These are phyloP conservation scores for Jaculus jaculus DNA, from an alignment of 2,113 vertebrate genomes.

Conservation along the genomic window DNA sequence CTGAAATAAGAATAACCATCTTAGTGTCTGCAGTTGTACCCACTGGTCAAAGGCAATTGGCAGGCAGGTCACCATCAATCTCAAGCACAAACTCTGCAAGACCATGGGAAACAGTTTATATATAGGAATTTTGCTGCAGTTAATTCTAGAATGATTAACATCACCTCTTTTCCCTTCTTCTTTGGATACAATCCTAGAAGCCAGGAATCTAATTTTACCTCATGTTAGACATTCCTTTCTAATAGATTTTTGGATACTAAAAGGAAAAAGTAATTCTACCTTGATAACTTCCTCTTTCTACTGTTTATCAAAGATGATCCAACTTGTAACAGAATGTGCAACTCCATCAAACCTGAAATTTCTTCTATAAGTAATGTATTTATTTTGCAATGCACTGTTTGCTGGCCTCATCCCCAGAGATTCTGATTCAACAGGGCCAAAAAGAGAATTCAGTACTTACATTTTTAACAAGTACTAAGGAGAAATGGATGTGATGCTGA, in stretches of 20 bases:
- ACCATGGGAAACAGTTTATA: slow-evolving; percentile 54
- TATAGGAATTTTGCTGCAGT: not conserved
- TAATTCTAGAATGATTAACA: not conserved
- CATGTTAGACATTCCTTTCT: not conserved
- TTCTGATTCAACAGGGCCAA: not conserved
- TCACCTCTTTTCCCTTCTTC: not conserved
- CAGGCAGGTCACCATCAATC: slow-evolving; percentile 54
- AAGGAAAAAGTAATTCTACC: not conserved
- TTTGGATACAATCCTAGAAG: not conserved
- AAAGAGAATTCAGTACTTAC: not conserved
- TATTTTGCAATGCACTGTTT: not conserved
- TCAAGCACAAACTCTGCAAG: slow-evolving; percentile 61
- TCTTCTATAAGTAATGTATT: not conserved
- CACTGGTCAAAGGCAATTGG: slow-evolving; percentile 64
- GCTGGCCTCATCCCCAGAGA: not conserved
- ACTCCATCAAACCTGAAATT: not conserved
- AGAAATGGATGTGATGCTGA: not conserved
- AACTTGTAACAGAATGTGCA: not conserved
- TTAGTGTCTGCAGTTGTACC: slow-evolving; percentile 42
- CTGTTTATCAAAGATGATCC: not conserved
- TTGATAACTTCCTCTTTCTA: not conserved
- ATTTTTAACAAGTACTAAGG: not conserved
- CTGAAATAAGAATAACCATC: not conserved
- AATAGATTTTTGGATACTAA: not conserved
- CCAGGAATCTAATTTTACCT: not conserved